phyloP scores from a whole-genome alignment of 2,113 vertebrate species.

The Orientallactaga bullata region DNA sequence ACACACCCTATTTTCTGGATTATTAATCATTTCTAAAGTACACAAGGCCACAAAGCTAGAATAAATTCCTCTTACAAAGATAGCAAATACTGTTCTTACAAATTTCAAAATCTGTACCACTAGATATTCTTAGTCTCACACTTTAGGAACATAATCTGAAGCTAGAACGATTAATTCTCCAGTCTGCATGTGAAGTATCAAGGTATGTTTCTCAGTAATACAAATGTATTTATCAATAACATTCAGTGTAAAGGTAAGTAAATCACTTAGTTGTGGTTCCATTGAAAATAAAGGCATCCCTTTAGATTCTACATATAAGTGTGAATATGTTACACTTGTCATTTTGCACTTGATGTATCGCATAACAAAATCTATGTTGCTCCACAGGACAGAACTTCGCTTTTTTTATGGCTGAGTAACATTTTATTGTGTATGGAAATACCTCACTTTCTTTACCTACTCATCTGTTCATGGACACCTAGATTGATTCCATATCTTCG shows the following conservation, averaged over 20 bases:
- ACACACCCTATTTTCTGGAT: too few species aligned
- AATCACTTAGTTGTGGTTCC: conserved; percentile 53
- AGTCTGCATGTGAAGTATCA: conserved; percentile 71
- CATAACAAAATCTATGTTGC: background rate
- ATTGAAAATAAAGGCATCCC: background rate
- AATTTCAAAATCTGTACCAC: conserved; percentile 80
- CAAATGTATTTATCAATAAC: conserved; percentile 58
- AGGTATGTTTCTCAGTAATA: conserved; percentile 47
- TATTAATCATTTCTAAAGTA: conserved; percentile 88
- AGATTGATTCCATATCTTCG: background rate
- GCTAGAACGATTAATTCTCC: conserved; percentile 66
- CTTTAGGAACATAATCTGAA: conserved; percentile 81
- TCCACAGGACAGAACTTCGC: background rate
- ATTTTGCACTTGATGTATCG: background rate
- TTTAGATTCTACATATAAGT: background rate
- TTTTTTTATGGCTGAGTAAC: background rate
- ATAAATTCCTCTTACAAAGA: conserved; percentile 75
- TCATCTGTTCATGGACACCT: background rate
- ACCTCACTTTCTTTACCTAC: background rate
- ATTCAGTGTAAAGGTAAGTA: conserved; percentile 53
- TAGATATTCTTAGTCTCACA: conserved; percentile 71
- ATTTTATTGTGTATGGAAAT: background rate
- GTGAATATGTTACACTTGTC: background rate
- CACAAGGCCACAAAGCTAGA: conserved; percentile 86
- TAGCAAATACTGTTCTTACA: conserved; percentile 75